Percentiles rank a stretch among this genome's conserved stretches.
phyloP scores from a whole-genome alignment of 2,797 vertebrate species.

The Pteronotus mesoamericanus region DNA sequence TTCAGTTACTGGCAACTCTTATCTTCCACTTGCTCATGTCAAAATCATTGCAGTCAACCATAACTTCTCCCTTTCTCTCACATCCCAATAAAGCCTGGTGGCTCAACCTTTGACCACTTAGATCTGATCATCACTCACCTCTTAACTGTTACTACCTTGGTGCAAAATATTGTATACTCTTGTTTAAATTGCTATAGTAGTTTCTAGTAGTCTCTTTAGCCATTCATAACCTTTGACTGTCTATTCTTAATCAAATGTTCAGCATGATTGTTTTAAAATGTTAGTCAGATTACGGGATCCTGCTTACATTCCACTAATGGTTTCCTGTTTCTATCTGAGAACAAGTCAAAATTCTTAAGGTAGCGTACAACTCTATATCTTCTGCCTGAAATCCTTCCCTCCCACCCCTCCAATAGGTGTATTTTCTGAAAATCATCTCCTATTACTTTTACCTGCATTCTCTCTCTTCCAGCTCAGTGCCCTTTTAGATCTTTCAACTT shows the following conservation, averaged over 20 bases:
- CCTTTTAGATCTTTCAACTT: neutral
- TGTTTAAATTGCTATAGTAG: neutral
- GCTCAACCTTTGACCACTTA: neutral
- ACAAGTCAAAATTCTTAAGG: neutral
- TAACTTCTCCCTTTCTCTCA: neutral
- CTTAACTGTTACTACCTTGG: neutral
- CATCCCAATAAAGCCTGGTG: neutral
- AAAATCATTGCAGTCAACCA: neutral
- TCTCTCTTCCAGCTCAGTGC: neutral
- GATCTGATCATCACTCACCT: neutral
- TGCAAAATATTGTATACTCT: neutral
- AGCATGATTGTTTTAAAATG: neutral
- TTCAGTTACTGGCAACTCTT: neutral
- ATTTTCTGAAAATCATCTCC: neutral
- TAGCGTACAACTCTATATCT: neutral
- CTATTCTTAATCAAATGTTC: neutral
- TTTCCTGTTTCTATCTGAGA: neutral
- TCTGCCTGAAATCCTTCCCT: neutral
- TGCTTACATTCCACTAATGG: neutral
- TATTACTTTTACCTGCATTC: neutral
- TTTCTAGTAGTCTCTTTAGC: neutral
- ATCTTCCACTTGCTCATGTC: neutral
- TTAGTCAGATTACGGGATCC: neutral
- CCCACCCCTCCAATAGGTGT: neutral
- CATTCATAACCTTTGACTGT: neutral